Conservation (phyloP, 2,797 vertebrate species). For the Malurus leucopterus region DNA sequence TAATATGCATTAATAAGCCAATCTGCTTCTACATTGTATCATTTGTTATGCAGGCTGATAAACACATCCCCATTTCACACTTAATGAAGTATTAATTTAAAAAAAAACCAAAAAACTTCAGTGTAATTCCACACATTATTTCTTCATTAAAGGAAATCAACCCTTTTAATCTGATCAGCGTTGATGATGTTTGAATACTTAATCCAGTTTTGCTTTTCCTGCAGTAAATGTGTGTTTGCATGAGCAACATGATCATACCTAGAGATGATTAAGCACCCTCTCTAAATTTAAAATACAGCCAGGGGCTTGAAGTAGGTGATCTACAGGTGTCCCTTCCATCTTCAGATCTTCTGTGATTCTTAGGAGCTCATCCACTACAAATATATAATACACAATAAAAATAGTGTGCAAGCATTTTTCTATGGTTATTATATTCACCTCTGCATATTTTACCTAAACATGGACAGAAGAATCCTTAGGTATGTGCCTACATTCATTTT, state of each 20-base stretch:
- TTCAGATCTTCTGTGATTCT: not conserved
- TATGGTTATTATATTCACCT: not conserved
- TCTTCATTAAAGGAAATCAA: not conserved
- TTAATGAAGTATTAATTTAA: constrained; percentile 3
- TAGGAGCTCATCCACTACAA: not conserved
- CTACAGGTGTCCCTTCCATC: not conserved
- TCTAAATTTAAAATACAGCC: not conserved
- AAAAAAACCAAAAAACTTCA: not conserved
- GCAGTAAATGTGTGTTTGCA: not conserved
- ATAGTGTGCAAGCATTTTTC: not conserved
- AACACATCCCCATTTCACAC: not conserved
- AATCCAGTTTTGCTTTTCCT: not conserved
- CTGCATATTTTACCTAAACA: not conserved
- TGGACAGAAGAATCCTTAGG: not conserved
- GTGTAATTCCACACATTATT: not conserved
- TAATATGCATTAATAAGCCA: not conserved
- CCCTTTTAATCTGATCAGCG: not conserved
- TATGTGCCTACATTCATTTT: not conserved
- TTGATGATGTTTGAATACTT: not conserved
- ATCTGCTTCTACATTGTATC: not conserved
- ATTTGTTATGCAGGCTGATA: not conserved
- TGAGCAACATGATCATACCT: not conserved
- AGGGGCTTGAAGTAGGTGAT: not conserved
- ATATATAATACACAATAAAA: not conserved
- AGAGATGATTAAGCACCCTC: not conserved